Evolutionary conservation across 1,140 invertebrate genomes (phyloP), one percentile per base, ranked within the genome.

Genomic region (Akabosia matsudoensis): DNA sequence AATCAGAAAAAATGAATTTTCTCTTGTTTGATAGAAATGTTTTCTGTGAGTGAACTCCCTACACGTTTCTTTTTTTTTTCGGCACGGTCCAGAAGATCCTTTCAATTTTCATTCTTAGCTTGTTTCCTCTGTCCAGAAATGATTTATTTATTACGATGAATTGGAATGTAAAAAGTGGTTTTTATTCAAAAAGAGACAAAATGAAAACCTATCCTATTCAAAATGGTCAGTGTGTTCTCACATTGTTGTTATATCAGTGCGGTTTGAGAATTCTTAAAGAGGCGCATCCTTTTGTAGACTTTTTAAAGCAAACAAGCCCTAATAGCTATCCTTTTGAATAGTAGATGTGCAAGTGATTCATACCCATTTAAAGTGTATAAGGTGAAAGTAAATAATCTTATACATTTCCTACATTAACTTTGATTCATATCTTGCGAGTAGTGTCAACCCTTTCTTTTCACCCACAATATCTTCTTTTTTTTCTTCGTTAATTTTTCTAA

Each of bases 131-230:
- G 54, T 61, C 54, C 24, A n/a, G 14, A 61, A 22, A 61, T 61
- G 54, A 61, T 61, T 61, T 61, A 61, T 61, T 61, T 61, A 61
- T 61, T 24, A 61, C 54, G 24, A 61, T 61, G 54, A 61, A 61
- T 61, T n/a, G 54, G 14, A 61, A 61, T 22, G 54, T 61, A 61
- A 7, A 22, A 61, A 22, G 4, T 16, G 18, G 37, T 45, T 45
- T 45, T 45, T 45, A 10, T 45, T 45, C 37, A 45, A 7, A 18
- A 45, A 18, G 37, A 45, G 37, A 18, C n/a, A 45, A 45, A 10
- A 45, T 45, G 18, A 45, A 45, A 45, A 45, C 18, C 37, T 10
- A 45, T 45, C 37, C 18, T 7, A 45, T 45, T 45, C 37, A 45
- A 45, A 45, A 45, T 45, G 37, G 37, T 45, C 37, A 45, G 37